Evolutionary conservation across 2,797 vertebrate species (phyloP).

Genomic region (Steatocranus sp.): DNA sequence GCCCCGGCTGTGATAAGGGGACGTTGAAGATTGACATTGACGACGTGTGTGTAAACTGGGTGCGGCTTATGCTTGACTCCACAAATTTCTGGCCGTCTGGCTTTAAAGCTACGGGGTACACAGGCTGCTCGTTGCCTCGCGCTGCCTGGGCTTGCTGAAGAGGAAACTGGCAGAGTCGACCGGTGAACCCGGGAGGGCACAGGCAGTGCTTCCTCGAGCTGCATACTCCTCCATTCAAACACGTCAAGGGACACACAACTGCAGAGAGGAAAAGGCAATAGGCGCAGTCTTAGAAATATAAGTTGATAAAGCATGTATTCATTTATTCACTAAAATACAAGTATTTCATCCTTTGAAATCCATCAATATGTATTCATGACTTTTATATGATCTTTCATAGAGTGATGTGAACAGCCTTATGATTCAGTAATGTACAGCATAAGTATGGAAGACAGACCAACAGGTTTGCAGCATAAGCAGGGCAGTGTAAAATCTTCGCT

Average conservation of each 20-base stretch:
- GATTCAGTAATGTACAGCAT: neutral
- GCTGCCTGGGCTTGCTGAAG: conserved; percentile 71
- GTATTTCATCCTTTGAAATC: neutral
- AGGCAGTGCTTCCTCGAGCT: conserved; percentile 86
- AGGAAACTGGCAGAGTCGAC: conserved; percentile 87
- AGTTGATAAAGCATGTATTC: neutral
- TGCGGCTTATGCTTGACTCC: conserved; percentile 64
- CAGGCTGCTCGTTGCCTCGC: conserved; percentile 83
- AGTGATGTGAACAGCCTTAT: neutral
- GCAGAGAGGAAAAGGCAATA: conserved; percentile 4
- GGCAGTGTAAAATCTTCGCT: conserved; percentile 12
- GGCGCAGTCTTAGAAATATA: neutral
- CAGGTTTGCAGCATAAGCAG: neutral
- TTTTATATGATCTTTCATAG: neutral
- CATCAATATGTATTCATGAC: neutral
- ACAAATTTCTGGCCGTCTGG: conserved; percentile 73
- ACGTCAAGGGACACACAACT: conserved; percentile 92
- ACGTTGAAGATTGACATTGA: conserved; percentile 76
- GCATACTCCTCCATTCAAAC: conserved; percentile 92
- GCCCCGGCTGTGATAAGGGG: conserved; percentile 75
- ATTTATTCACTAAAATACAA: neutral
- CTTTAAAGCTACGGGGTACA: conserved; percentile 80
- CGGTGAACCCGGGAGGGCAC: conserved; percentile 87
- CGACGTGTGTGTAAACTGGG: conserved; percentile 73
- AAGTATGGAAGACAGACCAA: neutral